Conservation (phyloP, 1,140 invertebrate species). For the Centruroides sculpturatus region DNA sequence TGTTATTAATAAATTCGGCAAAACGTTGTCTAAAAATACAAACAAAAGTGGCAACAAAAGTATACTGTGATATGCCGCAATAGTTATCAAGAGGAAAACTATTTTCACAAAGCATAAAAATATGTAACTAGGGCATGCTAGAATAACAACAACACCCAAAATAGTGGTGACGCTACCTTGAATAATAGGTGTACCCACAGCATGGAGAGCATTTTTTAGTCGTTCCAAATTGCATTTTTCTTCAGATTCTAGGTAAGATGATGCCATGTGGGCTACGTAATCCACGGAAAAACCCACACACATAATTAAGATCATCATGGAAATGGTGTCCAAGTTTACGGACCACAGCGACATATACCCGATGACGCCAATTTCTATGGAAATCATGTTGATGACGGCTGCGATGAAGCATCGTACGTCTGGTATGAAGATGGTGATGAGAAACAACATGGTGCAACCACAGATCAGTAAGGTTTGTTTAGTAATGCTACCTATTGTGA, state of each 20-base stretch:
- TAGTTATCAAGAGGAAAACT: constrained; percentile 86
- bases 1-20: not conserved
- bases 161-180: constrained; percentile 87
- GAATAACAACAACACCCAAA: constrained; percentile 67
- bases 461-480: constrained; percentile 84
- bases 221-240: constrained; percentile 37
- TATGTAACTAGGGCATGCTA: constrained; percentile 83
- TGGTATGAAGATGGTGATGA: constrained; percentile 88
- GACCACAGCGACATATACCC: constrained; percentile 93
- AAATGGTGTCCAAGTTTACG: constrained; percentile 88
- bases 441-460: constrained; percentile 83
- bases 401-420: constrained; percentile 82
- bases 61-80: constrained; percentile 82
- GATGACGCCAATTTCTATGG: constrained; percentile 83
- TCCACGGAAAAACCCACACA: constrained; percentile 95
- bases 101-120: constrained; percentile 96
- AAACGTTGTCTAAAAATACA: constrained; percentile 37
- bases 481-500: constrained; percentile 76
- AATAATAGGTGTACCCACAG: constrained; percentile 81
- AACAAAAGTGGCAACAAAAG: constrained; percentile 80
- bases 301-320: constrained; percentile 98
- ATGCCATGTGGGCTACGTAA: constrained; percentile 92
- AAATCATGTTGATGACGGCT: constrained; percentile 87
- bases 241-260: constrained; percentile 81
- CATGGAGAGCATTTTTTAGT: constrained; percentile 71